phyloP scores from a whole-genome alignment of 2,888 invertebrate species.

The Campoplex capitator region DNA sequence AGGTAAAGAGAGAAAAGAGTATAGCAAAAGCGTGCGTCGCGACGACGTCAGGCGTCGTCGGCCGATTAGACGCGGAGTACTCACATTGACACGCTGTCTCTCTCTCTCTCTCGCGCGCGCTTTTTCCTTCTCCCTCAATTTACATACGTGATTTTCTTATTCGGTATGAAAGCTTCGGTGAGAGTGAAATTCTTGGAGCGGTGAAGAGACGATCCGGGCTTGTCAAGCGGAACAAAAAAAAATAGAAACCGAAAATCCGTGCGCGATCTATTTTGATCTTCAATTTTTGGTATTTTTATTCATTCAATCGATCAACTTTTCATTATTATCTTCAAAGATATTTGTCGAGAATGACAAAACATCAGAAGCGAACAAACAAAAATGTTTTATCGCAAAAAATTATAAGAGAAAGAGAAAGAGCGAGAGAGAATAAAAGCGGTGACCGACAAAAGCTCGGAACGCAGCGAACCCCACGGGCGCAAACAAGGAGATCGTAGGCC shows the following conservation, averaged over 20 bases:
- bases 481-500: conserved; percentile 74
- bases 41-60: conserved; percentile 82
- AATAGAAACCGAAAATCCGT: background rate
- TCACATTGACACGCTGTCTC: conserved; percentile 65
- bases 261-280: conserved; percentile 53
- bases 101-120: conserved; percentile 1
- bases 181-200: conserved; percentile 22
- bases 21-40: conserved; percentile 74
- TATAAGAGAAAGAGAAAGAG: no score
- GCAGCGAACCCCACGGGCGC: conserved; percentile 66
- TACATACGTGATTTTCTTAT: conserved; percentile 14
- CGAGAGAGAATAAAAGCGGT: conserved; percentile 21
- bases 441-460: conserved; percentile 48
- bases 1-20: background rate
- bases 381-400: background rate
- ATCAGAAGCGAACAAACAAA: background rate
- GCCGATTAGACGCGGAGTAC: conserved; percentile 80
- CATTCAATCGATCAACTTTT: background rate
- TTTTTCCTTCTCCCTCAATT: conserved; percentile 7
- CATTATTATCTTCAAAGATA: background rate
- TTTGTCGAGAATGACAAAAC: conserved; percentile 20
- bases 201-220: conserved; percentile 22
- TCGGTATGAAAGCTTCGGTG: background rate
- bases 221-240: conserved; percentile 4
- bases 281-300: background rate